Evolutionary conservation across 2,888 invertebrate species (phyloP), one percentile per base, ranked within the genome.

Genomic region (Ophraella communa): DNA sequence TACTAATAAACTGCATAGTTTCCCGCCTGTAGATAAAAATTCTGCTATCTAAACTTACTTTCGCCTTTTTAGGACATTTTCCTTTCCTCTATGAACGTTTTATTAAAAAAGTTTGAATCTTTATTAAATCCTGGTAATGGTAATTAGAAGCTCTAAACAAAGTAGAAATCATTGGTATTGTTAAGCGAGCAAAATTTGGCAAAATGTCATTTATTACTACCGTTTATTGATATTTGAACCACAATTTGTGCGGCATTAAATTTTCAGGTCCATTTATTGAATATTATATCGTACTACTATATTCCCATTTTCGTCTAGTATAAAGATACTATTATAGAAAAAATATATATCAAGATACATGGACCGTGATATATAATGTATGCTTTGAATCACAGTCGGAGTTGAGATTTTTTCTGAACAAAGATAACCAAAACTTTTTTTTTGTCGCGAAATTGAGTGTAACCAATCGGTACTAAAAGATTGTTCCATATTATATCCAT

Each of bases 281-380:
- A n/a, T n/a, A n/a, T n/a, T n/a, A n/a, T n/a, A n/a, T n/a, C n/a
- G n/a, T n/a, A n/a, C n/a, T n/a, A n/a, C n/a, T n/a, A 51, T 24
- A 24, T 20, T 18, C 39, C 20, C 58, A 18, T 35, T 18, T 35
- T 10, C 14, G 18, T 45, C 23, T 51, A 35, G 24, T 27, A 35
- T 59, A 51, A 24, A 4, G 27, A 23, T 17, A 11, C 21, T 24
- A 44, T 17, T 59, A 59, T 51, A 18, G 39, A 33, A 58, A 51
- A 51, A 58, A 35, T n/a, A 58, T 58, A 39, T 18, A 39, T 23
- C 8, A 11, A 59, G 39, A 39, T 59, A 59, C 51, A 59, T 51
- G 39, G 17, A 51, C 35, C 39, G 57, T n/a, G n/a, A n/a, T n/a
- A n/a, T n/a, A n/a, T n/a, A n/a, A n/a, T n/a, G n/a, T n/a, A n/a